Evolutionary conservation across 2,113 vertebrate genomes (phyloP).

Genomic region (Coracopsis vasa): DNA sequence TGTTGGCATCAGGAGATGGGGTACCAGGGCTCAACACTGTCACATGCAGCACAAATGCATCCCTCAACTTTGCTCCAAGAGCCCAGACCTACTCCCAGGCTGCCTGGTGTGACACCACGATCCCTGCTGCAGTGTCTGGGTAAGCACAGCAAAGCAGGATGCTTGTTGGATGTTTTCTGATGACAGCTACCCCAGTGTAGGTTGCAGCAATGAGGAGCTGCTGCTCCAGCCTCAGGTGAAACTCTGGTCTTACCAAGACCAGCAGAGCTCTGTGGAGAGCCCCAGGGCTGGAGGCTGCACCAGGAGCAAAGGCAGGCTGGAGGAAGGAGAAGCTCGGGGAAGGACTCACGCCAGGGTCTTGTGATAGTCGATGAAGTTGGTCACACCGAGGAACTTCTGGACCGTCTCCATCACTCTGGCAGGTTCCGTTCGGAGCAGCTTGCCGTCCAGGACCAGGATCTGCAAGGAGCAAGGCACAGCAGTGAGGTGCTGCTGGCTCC

Average conservation of each 20-base stretch:
- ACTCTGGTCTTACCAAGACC: background rate
- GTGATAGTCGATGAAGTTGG: conserved; percentile 89
- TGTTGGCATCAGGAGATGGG: accelerated
- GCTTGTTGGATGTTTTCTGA: background rate
- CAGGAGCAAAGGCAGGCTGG: background rate
- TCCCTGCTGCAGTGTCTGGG: accelerated
- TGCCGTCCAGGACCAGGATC: conserved; percentile 95
- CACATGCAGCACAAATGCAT: background rate
- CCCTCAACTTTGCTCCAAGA: background rate
- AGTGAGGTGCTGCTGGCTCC: background rate
- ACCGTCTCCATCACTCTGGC: conserved; percentile 94
- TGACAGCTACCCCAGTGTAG: background rate
- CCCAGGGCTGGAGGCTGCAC: background rate
- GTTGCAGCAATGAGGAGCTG: background rate
- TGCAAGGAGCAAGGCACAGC: conserved; percentile 32
- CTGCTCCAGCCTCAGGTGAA: background rate
- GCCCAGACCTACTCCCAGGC: background rate
- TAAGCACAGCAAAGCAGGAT: background rate
- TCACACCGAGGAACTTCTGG: conserved; percentile 89
- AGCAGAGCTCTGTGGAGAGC: background rate
- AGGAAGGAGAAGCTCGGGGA: background rate
- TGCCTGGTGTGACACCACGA: background rate
- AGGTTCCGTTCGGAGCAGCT: conserved; percentile 91
- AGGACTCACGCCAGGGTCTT: conserved; percentile 92
- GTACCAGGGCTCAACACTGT: background rate